Base-by-base conservation (phyloP, 2,888 invertebrate genomes). In the Drosophila eohydei region DNA sequence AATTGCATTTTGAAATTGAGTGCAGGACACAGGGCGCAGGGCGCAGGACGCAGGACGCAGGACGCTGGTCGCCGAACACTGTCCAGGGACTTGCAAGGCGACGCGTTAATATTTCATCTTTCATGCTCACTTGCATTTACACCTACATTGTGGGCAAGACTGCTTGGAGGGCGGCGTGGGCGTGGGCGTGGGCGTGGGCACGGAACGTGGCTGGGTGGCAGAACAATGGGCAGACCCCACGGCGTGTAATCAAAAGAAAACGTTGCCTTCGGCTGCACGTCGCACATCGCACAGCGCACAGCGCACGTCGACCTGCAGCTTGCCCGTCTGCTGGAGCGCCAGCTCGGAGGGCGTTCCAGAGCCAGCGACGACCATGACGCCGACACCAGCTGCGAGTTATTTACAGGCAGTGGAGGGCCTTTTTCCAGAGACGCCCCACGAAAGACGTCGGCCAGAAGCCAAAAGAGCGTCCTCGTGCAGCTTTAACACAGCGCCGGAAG, bases 81-180 rank as follows among this genome's bases (percentile, higher is more conserved):
- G 50, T 67, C 66, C 56, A 66, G 61, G 54, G 54, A 63, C 58
- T 57, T 54, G 59, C 62, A 75, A 59, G 75, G 62, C 82, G 77
- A 71, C 81, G 86, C 84, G 65, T 84, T 88, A 90, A 91, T 91
- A 90, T 91, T 89, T 91, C 90, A 91, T 90, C 86, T 83, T 84
- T 84, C 84, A 87, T 80, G 82, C 88, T 89, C 88, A 90, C 89
- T 89, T 88, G 83, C 88, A 88, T 81, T 83, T 81, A 74, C 82
- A 75, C 71, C 58, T 60, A 64, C 67, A 61, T 59, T 56, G 46
- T 8, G 57, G 52, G 28, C 38, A 43, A 11, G 14, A 26, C 55
- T 44, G 26, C 36, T 40, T 40, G 56, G 44, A 30, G 57, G 26
- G 26, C 36, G 36, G n/a, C 30, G 26, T 32, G n/a, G n/a, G 41